phyloP scores from a whole-genome alignment of 2,888 invertebrate genomes.

The Therioaphis trifolii region DNA sequence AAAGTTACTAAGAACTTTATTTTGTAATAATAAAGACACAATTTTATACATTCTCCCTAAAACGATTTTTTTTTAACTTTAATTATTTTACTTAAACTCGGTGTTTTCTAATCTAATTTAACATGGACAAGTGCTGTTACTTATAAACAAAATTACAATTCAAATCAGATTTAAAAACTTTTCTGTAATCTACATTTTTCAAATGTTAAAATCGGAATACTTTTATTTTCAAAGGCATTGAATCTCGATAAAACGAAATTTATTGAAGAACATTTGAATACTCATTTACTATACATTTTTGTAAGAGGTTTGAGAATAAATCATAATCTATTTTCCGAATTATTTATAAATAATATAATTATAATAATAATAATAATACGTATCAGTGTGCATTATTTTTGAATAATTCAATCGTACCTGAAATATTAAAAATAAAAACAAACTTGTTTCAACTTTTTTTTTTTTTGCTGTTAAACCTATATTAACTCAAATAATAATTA shows the following conservation, averaged over 20 bases:
- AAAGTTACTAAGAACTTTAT: slow-evolving; percentile 46
- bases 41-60: slow-evolving; percentile 30
- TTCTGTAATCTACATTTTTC: not conserved
- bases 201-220: not conserved
- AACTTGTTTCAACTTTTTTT: no score
- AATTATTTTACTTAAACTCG: slow-evolving; percentile 45
- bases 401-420: no score
- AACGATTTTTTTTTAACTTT: slow-evolving; percentile 51
- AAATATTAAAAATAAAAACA: no score
- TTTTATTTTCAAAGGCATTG: not conserved
- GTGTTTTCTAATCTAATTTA: slow-evolving; percentile 42
- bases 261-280: not conserved
- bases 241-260: slow-evolving; percentile 4
- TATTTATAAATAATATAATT: no score
- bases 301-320: no score
- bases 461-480: no score
- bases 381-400: no score
- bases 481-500: no score
- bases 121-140: not conserved
- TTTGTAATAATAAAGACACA: slow-evolving; percentile 18
- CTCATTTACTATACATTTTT: no score
- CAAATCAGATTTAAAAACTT: slow-evolving; percentile 16
- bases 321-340: no score
- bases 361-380: no score
- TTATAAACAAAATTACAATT: slow-evolving; percentile 13